Evolutionary conservation across 2,797 vertebrate genomes (phyloP).

Genomic region (Todus mexicanus): DNA sequence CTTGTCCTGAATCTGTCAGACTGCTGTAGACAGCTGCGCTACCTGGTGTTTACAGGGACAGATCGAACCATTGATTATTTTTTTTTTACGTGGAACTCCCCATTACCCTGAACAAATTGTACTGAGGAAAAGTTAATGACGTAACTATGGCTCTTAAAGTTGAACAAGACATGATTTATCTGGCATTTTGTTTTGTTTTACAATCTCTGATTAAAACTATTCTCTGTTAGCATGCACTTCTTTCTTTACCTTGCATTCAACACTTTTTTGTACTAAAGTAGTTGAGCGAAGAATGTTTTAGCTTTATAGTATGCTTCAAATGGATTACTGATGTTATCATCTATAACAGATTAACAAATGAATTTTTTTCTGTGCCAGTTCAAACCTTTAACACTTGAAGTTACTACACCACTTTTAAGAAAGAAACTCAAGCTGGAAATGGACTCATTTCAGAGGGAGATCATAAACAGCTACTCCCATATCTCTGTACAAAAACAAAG

Average conservation of each 20-base stretch:
- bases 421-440: neutral
- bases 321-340: neutral
- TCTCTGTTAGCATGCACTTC: neutral
- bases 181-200: neutral
- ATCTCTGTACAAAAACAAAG: neutral
- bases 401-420: neutral
- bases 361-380: neutral
- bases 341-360: neutral
- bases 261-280: neutral
- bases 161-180: neutral
- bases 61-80: conserved; percentile 31
- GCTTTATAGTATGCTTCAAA: neutral
- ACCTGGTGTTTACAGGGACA: neutral
- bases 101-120: neutral
- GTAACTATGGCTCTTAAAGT: neutral
- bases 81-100: neutral
- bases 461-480: neutral
- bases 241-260: neutral
- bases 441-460: neutral
- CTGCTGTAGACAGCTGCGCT: neutral
- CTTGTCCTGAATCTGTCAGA: conserved; percentile 16
- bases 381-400: neutral
- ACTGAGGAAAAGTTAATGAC: neutral
- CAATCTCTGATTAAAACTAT: neutral
- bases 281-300: neutral